Percentiles rank a stretch among this genome's conserved stretches.
phyloP scores from a whole-genome alignment of 2,797 vertebrate genomes.

The Halcyon chelicuti region DNA sequence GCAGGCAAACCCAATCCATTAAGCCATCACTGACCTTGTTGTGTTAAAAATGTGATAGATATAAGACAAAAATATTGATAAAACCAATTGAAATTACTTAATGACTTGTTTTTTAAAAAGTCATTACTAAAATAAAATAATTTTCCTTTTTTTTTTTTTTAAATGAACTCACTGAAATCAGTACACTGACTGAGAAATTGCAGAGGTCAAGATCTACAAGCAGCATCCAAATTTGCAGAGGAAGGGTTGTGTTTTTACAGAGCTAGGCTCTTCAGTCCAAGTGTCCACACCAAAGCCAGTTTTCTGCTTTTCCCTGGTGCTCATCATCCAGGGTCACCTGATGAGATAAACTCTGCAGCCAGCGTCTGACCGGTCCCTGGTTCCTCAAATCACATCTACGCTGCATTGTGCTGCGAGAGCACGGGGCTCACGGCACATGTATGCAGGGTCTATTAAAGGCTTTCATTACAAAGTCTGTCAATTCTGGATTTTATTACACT shows the following conservation, averaged over 20 bases:
- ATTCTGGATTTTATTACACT: neutral
- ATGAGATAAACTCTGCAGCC: neutral
- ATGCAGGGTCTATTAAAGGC: neutral
- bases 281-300: rapidly evolving
- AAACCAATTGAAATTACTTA: neutral
- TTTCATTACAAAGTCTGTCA: neutral
- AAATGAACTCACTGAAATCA: neutral
- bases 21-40: neutral
- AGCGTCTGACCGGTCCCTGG: neutral
- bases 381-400: neutral
- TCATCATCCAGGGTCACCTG: neutral
- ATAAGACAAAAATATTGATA: neutral
- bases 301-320: neutral
- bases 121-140: neutral
- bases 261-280: neutral
- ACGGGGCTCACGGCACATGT: rapidly evolving
- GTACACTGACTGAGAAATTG: neutral
- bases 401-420: neutral
- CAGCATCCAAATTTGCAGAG: neutral
- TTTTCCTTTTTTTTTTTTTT: neutral
- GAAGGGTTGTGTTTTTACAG: neutral
- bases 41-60: neutral
- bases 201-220: neutral
- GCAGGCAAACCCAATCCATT: neutral
- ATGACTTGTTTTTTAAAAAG: neutral